Base-by-base conservation (phyloP, 2,888 invertebrate genomes). In the Busseola fusca region DNA sequence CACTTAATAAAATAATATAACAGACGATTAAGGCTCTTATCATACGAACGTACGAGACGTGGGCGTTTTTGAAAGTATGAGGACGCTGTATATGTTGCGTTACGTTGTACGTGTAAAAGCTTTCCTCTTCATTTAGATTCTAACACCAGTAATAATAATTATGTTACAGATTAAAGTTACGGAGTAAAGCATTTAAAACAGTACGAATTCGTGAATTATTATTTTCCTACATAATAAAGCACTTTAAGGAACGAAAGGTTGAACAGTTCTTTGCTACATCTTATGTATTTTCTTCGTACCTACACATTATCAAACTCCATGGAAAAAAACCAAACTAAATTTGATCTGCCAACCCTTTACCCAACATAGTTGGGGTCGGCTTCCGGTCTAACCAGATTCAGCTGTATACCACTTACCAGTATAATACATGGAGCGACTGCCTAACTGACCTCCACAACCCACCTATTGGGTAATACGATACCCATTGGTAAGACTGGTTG, bases 1-100 rank as follows among this genome's bases (percentile, higher is more conserved):
- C 73, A 66, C 69, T 78, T 72, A 78, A 81, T 82, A 80, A 79
- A 78, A 76, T 81, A 78, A 76, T 78, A 78, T 71, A 68, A 79
- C 76, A 72, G 66, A 81, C 58, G 75, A 79, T 84, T 74, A 72
- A 72, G 63, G 34, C 34, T 58, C 48, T 74, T 78, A 72, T 71
- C 73, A 70, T 60, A 80, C 48, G 37, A 57, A 50, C 57, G 69
- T 64, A 71, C 54, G 70, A 72, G 64, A 45, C 59, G 70, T 76
- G 56, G 73, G 62, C 59, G 71, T 65, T 69, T 71, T 72, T 74
- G 60, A 76, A 73, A 73, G 76, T 67, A 42, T 58, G n/a, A 54
- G 50, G 45, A 27, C 7, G n/a, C 37, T 62, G 16, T 42, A 54
- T 45, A 54, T 27, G 30, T 58, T 62, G n/a, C 10, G 1, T n/a